phyloP scores from a whole-genome alignment of 2,888 invertebrate species.

The Brachyptera putata region DNA sequence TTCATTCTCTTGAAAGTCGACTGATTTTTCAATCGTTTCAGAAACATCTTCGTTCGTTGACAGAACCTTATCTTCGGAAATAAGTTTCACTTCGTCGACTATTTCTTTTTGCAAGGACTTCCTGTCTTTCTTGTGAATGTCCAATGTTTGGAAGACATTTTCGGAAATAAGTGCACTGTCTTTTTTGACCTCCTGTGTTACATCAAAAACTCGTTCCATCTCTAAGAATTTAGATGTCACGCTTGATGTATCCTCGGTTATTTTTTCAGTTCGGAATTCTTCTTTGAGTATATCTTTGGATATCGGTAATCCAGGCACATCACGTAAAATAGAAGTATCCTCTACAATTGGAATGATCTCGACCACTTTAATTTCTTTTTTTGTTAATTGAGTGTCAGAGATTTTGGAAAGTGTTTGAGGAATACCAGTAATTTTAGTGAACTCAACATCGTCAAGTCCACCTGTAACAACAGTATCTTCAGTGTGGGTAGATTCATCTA shows the following conservation, averaged over 20 bases:
- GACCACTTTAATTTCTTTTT: too few relatives aligned
- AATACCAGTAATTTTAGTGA: neutral
- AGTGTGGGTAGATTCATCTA: conserved; percentile 25
- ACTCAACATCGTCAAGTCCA: conserved; percentile 20
- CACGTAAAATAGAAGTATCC: neutral
- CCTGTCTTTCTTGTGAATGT: conserved; percentile 25
- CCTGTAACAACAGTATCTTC: too few relatives aligned
- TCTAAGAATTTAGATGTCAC: neutral
- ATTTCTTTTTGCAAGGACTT: too few relatives aligned
- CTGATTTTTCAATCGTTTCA: too few relatives aligned
- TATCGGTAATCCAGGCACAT: neutral
- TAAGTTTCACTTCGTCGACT: too few relatives aligned
- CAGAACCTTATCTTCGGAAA: too few relatives aligned
- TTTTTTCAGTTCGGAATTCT: conserved; percentile 4
- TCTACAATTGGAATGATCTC: neutral
- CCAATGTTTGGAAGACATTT: neutral
- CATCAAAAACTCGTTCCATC: neutral
- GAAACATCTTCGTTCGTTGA: too few relatives aligned
- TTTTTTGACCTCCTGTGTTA: too few relatives aligned
- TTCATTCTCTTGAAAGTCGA: too few relatives aligned
- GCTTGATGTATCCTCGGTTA: neutral
- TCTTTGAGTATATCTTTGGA: neutral
- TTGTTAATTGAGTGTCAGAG: neutral
- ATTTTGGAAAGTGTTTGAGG: neutral
- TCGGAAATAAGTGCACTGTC: neutral